Percentiles rank a stretch among this genome's conserved stretches.
phyloP scores from a whole-genome alignment of 2,888 invertebrate genomes.

The Euspilapteryx auroguttella region DNA sequence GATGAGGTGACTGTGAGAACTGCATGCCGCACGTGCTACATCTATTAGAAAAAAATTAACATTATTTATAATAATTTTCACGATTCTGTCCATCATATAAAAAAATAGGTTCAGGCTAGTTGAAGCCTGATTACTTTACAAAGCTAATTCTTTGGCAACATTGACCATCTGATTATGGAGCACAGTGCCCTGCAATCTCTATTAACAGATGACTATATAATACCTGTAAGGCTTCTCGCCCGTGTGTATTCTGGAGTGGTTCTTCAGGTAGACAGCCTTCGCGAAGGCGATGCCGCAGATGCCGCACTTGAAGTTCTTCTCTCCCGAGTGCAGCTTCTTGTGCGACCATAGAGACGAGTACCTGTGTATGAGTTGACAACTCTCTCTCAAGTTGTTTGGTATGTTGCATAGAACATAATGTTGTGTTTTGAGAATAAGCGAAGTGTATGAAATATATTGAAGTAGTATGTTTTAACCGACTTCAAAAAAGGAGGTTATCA shows the following conservation, averaged over 20 bases:
- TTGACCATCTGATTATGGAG: too few relatives aligned
- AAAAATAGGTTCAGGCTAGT: conserved; percentile 2
- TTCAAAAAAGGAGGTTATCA: too few relatives aligned
- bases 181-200: too few relatives aligned
- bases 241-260: conserved; percentile 85
- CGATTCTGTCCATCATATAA: too few relatives aligned
- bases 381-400: too few relatives aligned
- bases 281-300: conserved; percentile 87
- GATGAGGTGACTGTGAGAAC: conserved; percentile 85
- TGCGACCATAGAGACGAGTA: conserved; percentile 90
- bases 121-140: not conserved
- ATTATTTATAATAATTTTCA: conserved; percentile 1
- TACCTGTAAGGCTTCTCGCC: conserved; percentile 65
- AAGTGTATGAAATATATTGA: too few relatives aligned
- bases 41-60: conserved; percentile 38
- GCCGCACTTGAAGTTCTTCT: conserved; percentile 86
- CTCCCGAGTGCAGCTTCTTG: conserved; percentile 81
- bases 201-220: too few relatives aligned
- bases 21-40: conserved; percentile 90
- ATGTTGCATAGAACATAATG: too few relatives aligned
- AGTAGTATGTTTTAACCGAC: too few relatives aligned
- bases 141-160: too few relatives aligned
- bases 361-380: too few relatives aligned
- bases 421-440: too few relatives aligned
- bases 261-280: conserved; percentile 88